A percentile compares a stretch with the other conserved stretches of the same genome.
Evolutionary conservation across 1,140 invertebrate species (phyloP).

Genomic region (Drosophila melanica): DNA sequence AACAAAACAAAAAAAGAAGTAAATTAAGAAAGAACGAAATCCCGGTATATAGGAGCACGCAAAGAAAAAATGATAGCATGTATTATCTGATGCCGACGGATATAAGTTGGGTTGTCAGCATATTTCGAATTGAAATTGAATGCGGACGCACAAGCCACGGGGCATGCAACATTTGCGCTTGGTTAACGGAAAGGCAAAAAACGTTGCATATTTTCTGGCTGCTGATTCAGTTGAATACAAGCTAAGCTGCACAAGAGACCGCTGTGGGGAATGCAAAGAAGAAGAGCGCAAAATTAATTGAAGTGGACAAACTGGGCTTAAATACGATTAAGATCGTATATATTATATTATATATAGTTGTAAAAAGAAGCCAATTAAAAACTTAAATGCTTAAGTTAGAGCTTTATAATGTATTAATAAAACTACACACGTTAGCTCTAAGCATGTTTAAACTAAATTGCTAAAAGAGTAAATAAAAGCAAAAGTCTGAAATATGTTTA

Average conservation of each 20-base stretch:
- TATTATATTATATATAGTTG: too few species aligned
- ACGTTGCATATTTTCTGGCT: conserved; percentile 23
- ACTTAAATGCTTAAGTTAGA: too few species aligned
- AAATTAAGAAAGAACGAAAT: conserved; percentile 8
- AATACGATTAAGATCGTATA: neutral
- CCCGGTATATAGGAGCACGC: conserved; percentile 10
- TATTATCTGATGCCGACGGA: conserved; percentile 20
- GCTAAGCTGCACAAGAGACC: conserved; percentile 6
- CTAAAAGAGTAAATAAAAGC: too few species aligned
- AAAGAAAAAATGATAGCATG: conserved; percentile 10
- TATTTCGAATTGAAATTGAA: conserved; percentile 44
- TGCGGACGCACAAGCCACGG: conserved; percentile 20
- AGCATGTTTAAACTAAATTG: too few species aligned
- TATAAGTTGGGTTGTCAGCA: conserved; percentile 43
- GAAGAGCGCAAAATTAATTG: neutral
- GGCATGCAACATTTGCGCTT: conserved; percentile 25
- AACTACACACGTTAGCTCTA: too few species aligned
- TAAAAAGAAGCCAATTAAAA: too few species aligned
- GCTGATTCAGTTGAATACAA: conserved; percentile 37
- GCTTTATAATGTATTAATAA: too few species aligned
- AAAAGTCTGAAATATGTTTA: too few species aligned
- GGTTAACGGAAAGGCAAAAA: conserved; percentile 3
- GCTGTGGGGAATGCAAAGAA: neutral
- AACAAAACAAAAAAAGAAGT: neutral
- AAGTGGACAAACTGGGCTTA: neutral